Conservation (phyloP, 2,797 vertebrate species). For the Rousettus madagascariensis region DNA sequence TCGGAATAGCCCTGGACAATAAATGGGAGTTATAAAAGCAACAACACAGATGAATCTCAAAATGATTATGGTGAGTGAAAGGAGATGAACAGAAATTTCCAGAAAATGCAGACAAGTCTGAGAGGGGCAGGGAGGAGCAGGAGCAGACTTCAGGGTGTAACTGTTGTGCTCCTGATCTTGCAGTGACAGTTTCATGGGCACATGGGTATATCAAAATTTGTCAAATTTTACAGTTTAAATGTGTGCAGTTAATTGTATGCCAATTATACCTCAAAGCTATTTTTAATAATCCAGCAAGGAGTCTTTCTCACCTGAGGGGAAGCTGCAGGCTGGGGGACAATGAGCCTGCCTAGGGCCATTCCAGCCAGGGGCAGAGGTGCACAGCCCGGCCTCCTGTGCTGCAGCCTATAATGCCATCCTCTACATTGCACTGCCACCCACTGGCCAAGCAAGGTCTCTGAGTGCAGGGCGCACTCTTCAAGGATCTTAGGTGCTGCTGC, state of each 20-base stretch:
- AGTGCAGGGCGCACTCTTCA: background rate
- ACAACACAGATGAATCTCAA: background rate
- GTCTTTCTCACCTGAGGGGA: background rate
- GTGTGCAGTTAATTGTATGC: background rate
- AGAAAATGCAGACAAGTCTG: background rate
- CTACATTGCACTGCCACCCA: background rate
- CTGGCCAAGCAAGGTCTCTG: background rate
- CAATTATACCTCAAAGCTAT: background rate
- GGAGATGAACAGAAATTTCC: background rate
- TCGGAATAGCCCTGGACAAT: too few species aligned
- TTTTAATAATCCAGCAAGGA: background rate
- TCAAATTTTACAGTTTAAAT: background rate
- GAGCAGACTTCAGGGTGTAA: background rate
- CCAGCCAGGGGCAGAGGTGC: too few species aligned
- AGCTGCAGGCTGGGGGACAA: background rate
- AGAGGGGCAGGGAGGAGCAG: background rate
- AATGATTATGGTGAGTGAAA: background rate
- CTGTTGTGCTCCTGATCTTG: background rate
- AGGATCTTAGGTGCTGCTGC: background rate
- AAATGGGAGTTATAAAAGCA: background rate
- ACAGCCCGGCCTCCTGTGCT: fast-evolving
- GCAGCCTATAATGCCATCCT: background rate
- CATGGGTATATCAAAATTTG: background rate
- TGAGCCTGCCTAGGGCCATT: too few species aligned
- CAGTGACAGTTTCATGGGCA: background rate